Evolutionary conservation across 2,888 invertebrate species (phyloP), one percentile per base, ranked within the genome.

Genomic region (Amphipyra tragopoginis): DNA sequence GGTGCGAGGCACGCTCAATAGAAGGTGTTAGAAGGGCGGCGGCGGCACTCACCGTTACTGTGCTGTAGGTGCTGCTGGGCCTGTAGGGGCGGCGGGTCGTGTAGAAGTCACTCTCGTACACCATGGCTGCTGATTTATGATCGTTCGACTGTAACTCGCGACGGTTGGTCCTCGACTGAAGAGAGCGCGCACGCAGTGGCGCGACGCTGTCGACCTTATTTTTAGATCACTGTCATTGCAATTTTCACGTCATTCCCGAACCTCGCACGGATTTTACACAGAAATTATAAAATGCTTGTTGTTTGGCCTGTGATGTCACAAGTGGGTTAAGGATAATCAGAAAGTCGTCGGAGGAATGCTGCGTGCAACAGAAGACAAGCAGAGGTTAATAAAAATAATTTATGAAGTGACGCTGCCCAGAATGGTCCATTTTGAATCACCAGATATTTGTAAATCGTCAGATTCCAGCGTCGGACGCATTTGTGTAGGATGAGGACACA

Each of bases 101-200:
- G 95, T 97, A 97, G 95, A 97, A 98, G 95, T 98, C 98, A 96
- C 97, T 97, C 96, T 98, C 97, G 97, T 98, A 98, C 95, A 98
- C 98, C 98, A 98, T 98, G 94, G 90, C 89, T 93, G 91, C 86
- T 90, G 89, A 84, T 81, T 81, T 80, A 74, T 78, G 75, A 75
- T 92, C 91, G 91, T 91, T 92, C 92, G 94, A 87, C 90, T 92
- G 89, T 86, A 90, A 89, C 90, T 91, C 92, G 93, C 92, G 93
- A 88, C 93, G 94, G 88, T 90, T 85, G 84, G 85, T 86, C 86
- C 91, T 93, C 95, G 95, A 94, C 94, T 93, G 92, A 84, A 74
- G 86, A 77, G 84, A 74, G 80, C 80, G 84, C 86, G 83, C 86
- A 78, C 83, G 79, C 81, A 73, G 75, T 71, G 82, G 81, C 81